Percentiles rank a stretch among this genome's conserved stretches.
Conservation (phyloP, 2,113 vertebrate species). For the Microcebus jonahi region DNA sequence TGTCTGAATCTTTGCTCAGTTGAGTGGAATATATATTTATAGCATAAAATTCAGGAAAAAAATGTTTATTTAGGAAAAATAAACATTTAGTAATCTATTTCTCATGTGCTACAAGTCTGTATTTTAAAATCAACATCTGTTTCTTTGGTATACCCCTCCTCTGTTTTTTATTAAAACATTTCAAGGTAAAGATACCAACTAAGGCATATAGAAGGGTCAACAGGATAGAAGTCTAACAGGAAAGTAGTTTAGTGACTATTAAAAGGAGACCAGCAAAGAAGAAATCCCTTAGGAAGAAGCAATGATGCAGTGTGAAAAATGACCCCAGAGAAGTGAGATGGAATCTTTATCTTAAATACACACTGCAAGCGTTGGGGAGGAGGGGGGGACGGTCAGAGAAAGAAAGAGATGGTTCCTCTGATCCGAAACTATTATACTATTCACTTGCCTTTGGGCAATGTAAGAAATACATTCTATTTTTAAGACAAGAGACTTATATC, state of each 20-base stretch:
- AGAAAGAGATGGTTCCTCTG: not conserved
- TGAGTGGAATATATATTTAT: not conserved
- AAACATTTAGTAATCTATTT: not conserved
- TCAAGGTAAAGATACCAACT: not conserved
- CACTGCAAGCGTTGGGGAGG: not conserved
- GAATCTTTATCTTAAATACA: constrained; percentile 16
- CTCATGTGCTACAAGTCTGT: not conserved
- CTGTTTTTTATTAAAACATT: not conserved
- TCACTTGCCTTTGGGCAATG: constrained; percentile 8
- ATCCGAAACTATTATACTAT: not conserved
- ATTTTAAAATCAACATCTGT: not conserved
- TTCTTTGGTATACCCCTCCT: not conserved
- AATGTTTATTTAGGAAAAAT: not conserved
- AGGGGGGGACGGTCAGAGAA: not conserved
- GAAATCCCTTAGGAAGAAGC: not conserved
- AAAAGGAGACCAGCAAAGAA: not conserved
- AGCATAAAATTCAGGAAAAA: not conserved
- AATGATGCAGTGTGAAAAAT: not conserved
- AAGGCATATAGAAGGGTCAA: not conserved
- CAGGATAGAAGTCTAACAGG: not conserved
- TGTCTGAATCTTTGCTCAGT: not conserved
- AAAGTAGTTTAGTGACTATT: not conserved
- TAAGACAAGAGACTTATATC: constrained; percentile 56
- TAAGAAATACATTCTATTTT: constrained; percentile 56
- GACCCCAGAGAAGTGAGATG: not conserved